phyloP scores from a whole-genome alignment of 2,888 invertebrate genomes.

The Taphrorychus bicolor region DNA sequence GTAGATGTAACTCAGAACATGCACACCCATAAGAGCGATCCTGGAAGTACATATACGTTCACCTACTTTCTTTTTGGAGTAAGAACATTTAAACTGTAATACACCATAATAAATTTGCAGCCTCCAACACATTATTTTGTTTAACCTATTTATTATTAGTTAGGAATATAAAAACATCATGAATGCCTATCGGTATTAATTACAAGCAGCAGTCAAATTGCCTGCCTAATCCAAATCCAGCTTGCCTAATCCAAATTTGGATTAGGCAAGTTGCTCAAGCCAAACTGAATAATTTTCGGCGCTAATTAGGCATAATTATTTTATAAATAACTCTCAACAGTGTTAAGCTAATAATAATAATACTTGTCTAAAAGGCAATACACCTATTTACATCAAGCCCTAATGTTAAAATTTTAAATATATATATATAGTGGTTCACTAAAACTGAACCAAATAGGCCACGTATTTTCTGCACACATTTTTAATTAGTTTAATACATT shows the following conservation, averaged over 20 bases:
- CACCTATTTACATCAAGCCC: slow-evolving; percentile 32
- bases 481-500: slow-evolving; percentile 20
- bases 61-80: background rate
- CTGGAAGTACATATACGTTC: too few relatives aligned
- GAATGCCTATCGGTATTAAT: too few relatives aligned
- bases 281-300: too few relatives aligned
- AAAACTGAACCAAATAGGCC: slow-evolving; percentile 40
- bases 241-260: too few relatives aligned
- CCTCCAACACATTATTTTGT: slow-evolving; percentile 14
- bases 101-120: slow-evolving; percentile 14
- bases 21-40: too few relatives aligned
- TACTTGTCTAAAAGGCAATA: slow-evolving; percentile 21
- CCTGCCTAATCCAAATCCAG: too few relatives aligned
- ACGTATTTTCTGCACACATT: slow-evolving; percentile 38
- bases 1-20: too few relatives aligned
- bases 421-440: slow-evolving; percentile 30
- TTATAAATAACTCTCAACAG: slow-evolving; percentile 18
- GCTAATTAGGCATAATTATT: too few relatives aligned
- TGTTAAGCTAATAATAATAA: slow-evolving; percentile 15
- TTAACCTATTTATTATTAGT: slow-evolving; percentile 12
- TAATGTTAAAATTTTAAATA: slow-evolving; percentile 18
- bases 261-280: background rate
- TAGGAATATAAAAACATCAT: slow-evolving; percentile 19
- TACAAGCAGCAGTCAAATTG: too few relatives aligned
- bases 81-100: background rate